Base-by-base conservation (phyloP, 2,113 vertebrate genomes). In the Plestiodon gilberti region DNA sequence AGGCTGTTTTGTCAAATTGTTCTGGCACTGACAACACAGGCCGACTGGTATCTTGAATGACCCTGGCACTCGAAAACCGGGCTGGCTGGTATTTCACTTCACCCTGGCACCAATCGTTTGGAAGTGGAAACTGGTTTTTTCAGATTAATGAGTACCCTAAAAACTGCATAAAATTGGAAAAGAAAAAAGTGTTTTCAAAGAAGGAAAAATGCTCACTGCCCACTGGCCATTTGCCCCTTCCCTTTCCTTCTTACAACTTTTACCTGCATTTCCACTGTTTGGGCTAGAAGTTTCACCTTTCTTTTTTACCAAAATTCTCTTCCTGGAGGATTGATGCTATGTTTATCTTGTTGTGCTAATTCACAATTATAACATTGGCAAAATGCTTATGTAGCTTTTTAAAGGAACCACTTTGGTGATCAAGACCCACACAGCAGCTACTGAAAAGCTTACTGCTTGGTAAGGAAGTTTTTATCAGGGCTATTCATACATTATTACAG, bases 1-100 rank as follows among this genome's bases (percentile, higher is more conserved):
- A 96, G 95, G 95, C 95, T 96, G 96, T 95, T 96, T 95, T 92
- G 93, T 96, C 94, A 96, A 95, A 96, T 96, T 95, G 94, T 95
- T 93, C 96, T 95, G 96, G 96, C 96, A 96, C 86, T 93, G 93
- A 95, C 92, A 95, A 93, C 88, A 89, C 87, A 88, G 22, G 22
- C 65, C 10, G 88, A 96, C 93, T 95, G 95, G 93, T 95, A 87
- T 95, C 95, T 90, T 75, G 62, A 94, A 95, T 96, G 96, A 96
- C 96, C 95, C 89, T 95, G 95, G 96, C 96, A 95, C 94, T 93
- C 87, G 90, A 92, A 95, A 94, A 78, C 94, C 95, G 93, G 95
- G 88, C 95, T 96, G 96, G 95, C 96, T 95, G 88, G 91, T 83
- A 92, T 88, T 96, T 95, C 90, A 90, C 92, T 92, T 92, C 85